Evolutionary conservation across 1,140 invertebrate species (phyloP), one percentile per base, ranked within the genome.

Genomic region (Dendrolimus punctatus): DNA sequence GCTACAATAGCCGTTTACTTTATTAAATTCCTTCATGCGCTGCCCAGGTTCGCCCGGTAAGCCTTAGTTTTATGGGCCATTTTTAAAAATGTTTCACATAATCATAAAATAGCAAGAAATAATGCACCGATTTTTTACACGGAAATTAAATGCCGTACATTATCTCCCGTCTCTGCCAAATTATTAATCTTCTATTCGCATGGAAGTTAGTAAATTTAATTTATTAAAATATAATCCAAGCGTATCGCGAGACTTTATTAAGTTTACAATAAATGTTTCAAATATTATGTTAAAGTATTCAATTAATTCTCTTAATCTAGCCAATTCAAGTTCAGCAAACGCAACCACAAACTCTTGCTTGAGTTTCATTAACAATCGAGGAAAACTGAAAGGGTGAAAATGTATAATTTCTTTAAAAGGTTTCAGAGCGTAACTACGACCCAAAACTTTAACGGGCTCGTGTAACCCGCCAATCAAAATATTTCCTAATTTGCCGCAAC

Each of bases 31-130:
- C 52, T 58, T 65, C 54, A 66, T 58, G 46, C 65, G 67, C 65
- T 72, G 66, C 68, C 72, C 68, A 73, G 69, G 68, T 73, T 71
- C 47, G 65, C 71, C 68, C 62, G 59, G 61, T 64, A 68, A 76
- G 69, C 64, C 71, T 75, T 76, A 68, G 65, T 57, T 80, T 84
- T 84, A 84, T 84, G 66, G 71, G 66, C 67, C 74, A 79, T 76
- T 84, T 84, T 79, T 78, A 84, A 80, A 81, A 77, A 77, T 77
- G 71, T 74, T 78, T 75, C 65, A 73, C 71, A 77, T 81, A 79
- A 79, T 23, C 23, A 23, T 23, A 23, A 77, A 66, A 68, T 65
- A 57, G 61, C 50, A 59, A 62, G 65, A 74, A 78, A 78, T 75
- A 78, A 78, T 76, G 71, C 66, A 73, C 61, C 67, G 58, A 58